These are phyloP conservation scores for Pogonocichla stellata DNA, from an alignment of 2,113 vertebrate species.

Conservation along the genomic window DNA sequence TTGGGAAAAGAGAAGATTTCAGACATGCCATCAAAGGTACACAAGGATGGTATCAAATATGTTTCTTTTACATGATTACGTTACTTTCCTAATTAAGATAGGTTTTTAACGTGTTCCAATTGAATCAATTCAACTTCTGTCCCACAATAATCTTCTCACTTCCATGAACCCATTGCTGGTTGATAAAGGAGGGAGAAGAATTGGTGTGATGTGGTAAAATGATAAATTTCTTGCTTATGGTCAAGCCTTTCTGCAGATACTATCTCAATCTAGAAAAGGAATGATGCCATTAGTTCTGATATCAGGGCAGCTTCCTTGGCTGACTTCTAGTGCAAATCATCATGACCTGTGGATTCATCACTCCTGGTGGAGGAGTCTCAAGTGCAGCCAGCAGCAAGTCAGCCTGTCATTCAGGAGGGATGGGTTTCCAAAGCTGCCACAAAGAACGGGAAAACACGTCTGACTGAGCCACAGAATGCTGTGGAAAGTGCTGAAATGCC, in stretches of 20 bases:
- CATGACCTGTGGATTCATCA: constrained; percentile 33
- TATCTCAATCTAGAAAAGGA: constrained; percentile 32
- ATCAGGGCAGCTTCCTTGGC: constrained; percentile 3
- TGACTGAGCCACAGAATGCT: not conserved
- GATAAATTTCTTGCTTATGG: constrained; percentile 16
- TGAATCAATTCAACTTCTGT: not conserved
- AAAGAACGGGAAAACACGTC: not conserved
- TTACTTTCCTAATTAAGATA: not conserved
- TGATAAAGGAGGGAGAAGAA: not conserved
- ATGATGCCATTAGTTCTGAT: constrained; percentile 41
- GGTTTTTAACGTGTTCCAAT: not conserved
- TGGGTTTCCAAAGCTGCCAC: not conserved
- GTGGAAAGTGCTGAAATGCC: not conserved
- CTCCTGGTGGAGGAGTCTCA: not conserved
- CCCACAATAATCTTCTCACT: not conserved
- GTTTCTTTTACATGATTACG: not conserved
- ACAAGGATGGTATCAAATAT: not conserved
- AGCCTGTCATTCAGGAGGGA: not conserved
- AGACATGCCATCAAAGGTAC: not conserved
- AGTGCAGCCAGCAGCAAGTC: not conserved
- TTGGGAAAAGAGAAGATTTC: not conserved
- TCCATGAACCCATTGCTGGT: not conserved
- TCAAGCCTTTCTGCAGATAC: constrained; percentile 24
- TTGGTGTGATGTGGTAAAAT: not conserved
- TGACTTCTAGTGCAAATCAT: constrained; percentile 40